Evolutionary conservation across 2,113 vertebrate genomes (phyloP).

Genomic region (Heptranchias perlo): DNA sequence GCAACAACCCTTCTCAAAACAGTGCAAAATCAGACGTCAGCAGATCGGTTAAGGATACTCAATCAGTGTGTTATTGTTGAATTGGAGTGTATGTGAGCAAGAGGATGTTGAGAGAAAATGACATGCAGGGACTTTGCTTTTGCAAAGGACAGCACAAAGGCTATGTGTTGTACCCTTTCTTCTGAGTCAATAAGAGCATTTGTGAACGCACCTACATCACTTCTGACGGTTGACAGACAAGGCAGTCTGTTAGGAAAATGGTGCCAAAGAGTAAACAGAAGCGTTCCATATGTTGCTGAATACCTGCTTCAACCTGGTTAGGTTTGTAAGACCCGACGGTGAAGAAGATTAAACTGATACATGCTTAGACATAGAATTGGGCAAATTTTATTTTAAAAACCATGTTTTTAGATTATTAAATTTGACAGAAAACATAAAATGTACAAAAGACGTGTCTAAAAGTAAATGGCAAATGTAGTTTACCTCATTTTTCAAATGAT

Average conservation of each 20-base stretch:
- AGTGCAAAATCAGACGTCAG: not conserved
- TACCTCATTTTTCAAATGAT: conserved; percentile 29
- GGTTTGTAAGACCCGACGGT: not conserved
- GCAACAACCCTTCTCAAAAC: not conserved
- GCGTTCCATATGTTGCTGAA: not conserved
- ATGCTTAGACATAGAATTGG: conserved; percentile 13
- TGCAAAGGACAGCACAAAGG: not conserved
- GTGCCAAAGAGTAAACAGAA: conserved; percentile 14
- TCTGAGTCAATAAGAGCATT: not conserved
- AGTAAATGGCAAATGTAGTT: conserved; percentile 15
- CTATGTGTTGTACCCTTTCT: not conserved
- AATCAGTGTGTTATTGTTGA: not conserved
- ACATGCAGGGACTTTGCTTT: not conserved
- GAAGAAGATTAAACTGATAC: not conserved
- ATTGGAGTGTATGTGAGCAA: not conserved
- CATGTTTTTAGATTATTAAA: conserved; percentile 25
- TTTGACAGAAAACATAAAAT: conserved; percentile 30
- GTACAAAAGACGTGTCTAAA: not conserved
- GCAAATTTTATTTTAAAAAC: conserved; percentile 12
- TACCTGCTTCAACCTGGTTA: not conserved
- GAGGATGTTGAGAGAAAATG: not conserved
- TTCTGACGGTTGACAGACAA: not conserved
- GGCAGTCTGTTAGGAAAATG: not conserved
- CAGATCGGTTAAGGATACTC: not conserved
- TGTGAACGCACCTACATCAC: not conserved